Conservation (phyloP, 2,888 invertebrate genomes). For the Pelosia muscerda region DNA sequence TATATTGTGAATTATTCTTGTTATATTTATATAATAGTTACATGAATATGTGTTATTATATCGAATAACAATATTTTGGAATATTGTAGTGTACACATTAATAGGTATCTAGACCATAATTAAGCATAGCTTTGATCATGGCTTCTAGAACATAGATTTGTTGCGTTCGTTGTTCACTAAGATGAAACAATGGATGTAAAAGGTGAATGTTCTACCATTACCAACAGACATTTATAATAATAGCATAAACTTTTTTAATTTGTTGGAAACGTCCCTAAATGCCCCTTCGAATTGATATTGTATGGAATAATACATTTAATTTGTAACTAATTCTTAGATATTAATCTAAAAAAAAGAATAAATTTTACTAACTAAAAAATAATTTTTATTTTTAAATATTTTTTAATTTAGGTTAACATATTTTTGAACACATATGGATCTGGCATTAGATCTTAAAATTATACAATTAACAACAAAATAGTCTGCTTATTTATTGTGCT, state of each 20-base stretch:
- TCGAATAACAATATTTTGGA: neutral
- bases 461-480: neutral
- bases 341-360: too few relatives aligned
- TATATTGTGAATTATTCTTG: slow-evolving; percentile 33
- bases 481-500: neutral
- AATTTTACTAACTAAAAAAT: neutral
- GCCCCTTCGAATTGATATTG: too few relatives aligned
- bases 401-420: too few relatives aligned
- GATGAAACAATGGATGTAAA: too few relatives aligned
- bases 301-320: too few relatives aligned
- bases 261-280: too few relatives aligned
- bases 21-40: slow-evolving; percentile 16
- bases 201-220: too few relatives aligned
- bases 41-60: neutral
- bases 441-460: neutral
- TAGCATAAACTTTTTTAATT: too few relatives aligned
- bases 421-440: neutral
- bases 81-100: too few relatives aligned
- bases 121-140: neutral
- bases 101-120: neutral
- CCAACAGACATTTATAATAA: too few relatives aligned
- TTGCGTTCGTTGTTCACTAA: too few relatives aligned
- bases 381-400: neutral
- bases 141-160: neutral
- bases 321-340: too few relatives aligned